These are phyloP conservation scores for Sigmodon hispidus DNA, from an alignment of 2,113 vertebrate genomes.

Conservation along the genomic window DNA sequence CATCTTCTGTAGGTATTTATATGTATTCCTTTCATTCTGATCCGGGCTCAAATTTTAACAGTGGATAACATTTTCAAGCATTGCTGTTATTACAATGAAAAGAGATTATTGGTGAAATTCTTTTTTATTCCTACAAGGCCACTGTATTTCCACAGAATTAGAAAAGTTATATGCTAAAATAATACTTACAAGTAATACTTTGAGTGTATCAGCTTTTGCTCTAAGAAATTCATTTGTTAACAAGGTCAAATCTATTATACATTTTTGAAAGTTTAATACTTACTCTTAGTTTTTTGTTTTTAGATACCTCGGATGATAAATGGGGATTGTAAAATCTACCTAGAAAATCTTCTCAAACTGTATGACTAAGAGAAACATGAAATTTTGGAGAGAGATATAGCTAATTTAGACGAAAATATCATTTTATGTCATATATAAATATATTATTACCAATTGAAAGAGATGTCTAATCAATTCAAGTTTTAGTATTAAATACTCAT, in stretches of 20 bases:
- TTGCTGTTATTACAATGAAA: not conserved
- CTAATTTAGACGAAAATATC: not conserved
- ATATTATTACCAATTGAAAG: not conserved
- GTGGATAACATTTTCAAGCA: not conserved
- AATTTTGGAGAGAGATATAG: not conserved
- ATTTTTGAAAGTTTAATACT: not conserved
- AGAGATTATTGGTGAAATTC: not conserved
- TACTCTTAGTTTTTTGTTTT: not conserved
- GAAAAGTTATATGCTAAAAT: constrained; percentile 1
- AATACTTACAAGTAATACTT: not conserved
- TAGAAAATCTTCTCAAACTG: constrained; percentile 21
- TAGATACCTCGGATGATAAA: constrained; percentile 27
- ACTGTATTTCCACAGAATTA: not conserved
- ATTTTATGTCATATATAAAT: not conserved
- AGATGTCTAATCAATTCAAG: not conserved
- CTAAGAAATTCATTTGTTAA: constrained; percentile 33
- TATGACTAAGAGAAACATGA: not conserved
- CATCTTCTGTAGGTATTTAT: not conserved
- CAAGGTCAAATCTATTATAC: constrained; percentile 36
- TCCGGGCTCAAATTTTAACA: not conserved
- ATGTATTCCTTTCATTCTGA: not conserved
- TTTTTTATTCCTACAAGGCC: not conserved
- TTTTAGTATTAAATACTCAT: not conserved
- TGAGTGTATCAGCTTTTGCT: not conserved
- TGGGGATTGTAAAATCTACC: not conserved